phyloP scores from a whole-genome alignment of 2,888 invertebrate genomes.

The Icerya purchasi region DNA sequence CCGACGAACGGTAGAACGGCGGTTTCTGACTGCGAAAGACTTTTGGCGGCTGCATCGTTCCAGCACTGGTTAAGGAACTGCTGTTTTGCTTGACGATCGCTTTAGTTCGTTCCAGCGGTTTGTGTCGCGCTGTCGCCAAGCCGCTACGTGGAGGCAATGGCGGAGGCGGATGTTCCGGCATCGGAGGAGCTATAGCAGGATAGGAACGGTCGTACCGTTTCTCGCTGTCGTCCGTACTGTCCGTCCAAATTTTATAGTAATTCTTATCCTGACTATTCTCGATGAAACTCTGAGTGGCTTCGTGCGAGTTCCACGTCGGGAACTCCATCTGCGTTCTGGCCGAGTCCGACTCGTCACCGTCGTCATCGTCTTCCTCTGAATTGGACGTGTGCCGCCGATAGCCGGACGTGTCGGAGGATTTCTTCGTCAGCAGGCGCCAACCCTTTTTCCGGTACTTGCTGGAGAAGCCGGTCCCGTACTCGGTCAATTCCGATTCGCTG shows the following conservation, averaged over 20 bases:
- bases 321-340: constrained; percentile 30
- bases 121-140: constrained; percentile 30
- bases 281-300: constrained; percentile 23
- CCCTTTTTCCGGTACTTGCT: constrained; percentile 15
- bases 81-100: constrained; percentile 29
- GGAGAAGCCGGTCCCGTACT: constrained; percentile 13
- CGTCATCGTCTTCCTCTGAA: neutral
- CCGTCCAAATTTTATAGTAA: constrained; percentile 47
- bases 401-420: constrained; percentile 1
- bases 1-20: constrained; percentile 9
- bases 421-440: neutral
- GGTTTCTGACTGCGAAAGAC: constrained; percentile 45
- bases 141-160: constrained; percentile 44
- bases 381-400: neutral
- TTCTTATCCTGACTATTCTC: constrained; percentile 35
- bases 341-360: constrained; percentile 15
- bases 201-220: constrained; percentile 21
- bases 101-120: constrained; percentile 49
- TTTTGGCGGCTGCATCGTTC: constrained; percentile 31
- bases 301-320: constrained; percentile 33
- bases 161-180: constrained; percentile 19
- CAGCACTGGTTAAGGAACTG: no score
- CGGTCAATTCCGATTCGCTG: constrained; percentile 19
- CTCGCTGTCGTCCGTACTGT: constrained; percentile 19
- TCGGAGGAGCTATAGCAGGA: no score